Conservation (phyloP, 2,113 vertebrate species). For the Chunga burmeisteri region DNA sequence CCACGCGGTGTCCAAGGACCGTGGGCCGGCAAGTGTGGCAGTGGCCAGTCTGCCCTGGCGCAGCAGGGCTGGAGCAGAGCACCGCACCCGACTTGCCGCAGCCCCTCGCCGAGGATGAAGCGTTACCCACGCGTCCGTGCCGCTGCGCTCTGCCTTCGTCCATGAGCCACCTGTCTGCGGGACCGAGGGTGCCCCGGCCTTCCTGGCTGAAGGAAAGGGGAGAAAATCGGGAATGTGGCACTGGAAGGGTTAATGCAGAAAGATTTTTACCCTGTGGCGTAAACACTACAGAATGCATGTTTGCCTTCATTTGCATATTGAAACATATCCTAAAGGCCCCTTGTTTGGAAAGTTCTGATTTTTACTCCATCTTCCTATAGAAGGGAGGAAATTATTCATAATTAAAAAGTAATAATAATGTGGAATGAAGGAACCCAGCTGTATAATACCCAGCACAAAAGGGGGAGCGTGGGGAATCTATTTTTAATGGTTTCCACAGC, state of each 20-base stretch:
- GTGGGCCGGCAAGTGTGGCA: neutral
- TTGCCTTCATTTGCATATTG: slow-evolving; percentile 69
- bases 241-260: slow-evolving; percentile 31
- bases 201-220: neutral
- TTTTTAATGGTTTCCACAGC: slow-evolving; percentile 82
- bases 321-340: slow-evolving; percentile 70
- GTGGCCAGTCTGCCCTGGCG: fast-evolving
- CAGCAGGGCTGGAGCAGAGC: neutral
- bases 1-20: fast-evolving
- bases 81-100: fast-evolving
- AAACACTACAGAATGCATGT: slow-evolving; percentile 70
- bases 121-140: fast-evolving
- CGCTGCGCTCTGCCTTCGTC: fast-evolving
- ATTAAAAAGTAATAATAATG: slow-evolving; percentile 81
- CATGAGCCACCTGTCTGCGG: neutral
- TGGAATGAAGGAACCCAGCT: slow-evolving; percentile 73
- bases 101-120: neutral
- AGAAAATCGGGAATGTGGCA: neutral
- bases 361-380: slow-evolving; percentile 67
- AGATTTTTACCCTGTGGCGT: slow-evolving; percentile 67
- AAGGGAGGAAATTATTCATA: slow-evolving; percentile 76
- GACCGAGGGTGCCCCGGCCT: fast-evolving
- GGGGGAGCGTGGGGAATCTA: slow-evolving; percentile 69
- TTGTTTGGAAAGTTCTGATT: slow-evolving; percentile 52
- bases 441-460: slow-evolving; percentile 60